A percentile compares a stretch with the other conserved stretches of the same genome.
Conservation (phyloP, 2,888 invertebrate genomes). For the Pachydiplax longipennis region DNA sequence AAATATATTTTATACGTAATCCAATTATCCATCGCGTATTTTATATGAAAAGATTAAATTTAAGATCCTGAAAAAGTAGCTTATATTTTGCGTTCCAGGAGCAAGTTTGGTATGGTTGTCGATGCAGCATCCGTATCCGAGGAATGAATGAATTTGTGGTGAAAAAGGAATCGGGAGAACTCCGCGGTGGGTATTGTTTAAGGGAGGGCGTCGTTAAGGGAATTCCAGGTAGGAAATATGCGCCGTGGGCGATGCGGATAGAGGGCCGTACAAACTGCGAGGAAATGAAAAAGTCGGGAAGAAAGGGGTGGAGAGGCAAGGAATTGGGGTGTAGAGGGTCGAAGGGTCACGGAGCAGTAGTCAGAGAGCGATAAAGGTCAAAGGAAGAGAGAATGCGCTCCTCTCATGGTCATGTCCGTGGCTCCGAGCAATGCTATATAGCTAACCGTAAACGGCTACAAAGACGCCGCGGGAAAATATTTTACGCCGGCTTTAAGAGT, state of each 20-base stretch:
- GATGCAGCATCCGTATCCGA: background rate
- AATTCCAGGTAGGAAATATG: background rate
- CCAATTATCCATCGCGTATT: background rate
- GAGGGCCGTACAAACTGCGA: background rate
- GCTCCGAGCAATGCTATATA: slow-evolving; percentile 15
- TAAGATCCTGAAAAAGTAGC: background rate
- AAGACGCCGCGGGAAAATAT: background rate
- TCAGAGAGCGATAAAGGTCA: slow-evolving; percentile 28
- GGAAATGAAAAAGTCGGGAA: background rate
- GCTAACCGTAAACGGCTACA: background rate
- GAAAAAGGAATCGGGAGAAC: background rate
- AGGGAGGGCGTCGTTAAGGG: too few species aligned
- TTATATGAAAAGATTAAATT: background rate
- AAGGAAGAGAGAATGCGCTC: slow-evolving; percentile 12
- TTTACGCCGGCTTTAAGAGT: background rate
- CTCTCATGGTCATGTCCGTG: background rate
- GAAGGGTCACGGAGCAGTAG: slow-evolving; percentile 21
- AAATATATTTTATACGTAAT: background rate
- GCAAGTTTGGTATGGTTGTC: too few species aligned
- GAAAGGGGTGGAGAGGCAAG: background rate
- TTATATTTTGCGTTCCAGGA: too few species aligned
- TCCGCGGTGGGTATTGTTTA: too few species aligned
- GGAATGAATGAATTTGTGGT: background rate
- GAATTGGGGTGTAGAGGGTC: background rate
- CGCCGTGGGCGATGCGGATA: background rate